phyloP scores from a whole-genome alignment of 1,140 invertebrate species.

The Hermetia illucens region DNA sequence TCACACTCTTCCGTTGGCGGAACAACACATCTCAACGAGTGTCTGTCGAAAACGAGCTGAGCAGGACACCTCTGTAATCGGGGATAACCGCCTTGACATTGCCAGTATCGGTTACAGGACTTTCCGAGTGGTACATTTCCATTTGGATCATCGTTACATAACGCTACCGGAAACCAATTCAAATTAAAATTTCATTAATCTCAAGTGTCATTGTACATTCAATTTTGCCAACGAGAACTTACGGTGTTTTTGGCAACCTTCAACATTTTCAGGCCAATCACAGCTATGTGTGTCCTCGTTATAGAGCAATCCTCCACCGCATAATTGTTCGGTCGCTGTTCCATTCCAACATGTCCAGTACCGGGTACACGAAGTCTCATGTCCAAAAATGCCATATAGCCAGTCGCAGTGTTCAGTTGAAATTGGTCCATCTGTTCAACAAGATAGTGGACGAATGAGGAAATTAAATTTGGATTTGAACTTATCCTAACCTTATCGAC shows the following conservation, averaged over 20 bases:
- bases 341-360: constrained; percentile 94
- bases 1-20: constrained; percentile 80
- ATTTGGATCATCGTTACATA: constrained; percentile 68
- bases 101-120: constrained; percentile 86
- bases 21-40: constrained; percentile 68
- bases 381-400: constrained; percentile 85
- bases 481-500: no score
- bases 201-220: no score
- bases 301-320: constrained; percentile 80
- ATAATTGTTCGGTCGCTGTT: constrained; percentile 82
- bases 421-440: constrained; percentile 66
- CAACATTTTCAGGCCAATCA: constrained; percentile 84
- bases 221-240: constrained; percentile 33
- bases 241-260: constrained; percentile 86
- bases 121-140: constrained; percentile 61
- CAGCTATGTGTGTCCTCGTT: constrained; percentile 81
- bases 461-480: no score
- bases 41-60: constrained; percentile 77
- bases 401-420: constrained; percentile 78
- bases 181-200: not conserved
- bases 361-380: constrained; percentile 81
- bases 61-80: constrained; percentile 78
- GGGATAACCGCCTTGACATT: constrained; percentile 84
- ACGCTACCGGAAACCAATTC: constrained; percentile 52
- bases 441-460: no score